A percentile compares a stretch with the other conserved stretches of the same genome.
These are phyloP conservation scores for Choristoneura rosaceana DNA, from an alignment of 2,888 invertebrate genomes.

Conservation along the genomic window DNA sequence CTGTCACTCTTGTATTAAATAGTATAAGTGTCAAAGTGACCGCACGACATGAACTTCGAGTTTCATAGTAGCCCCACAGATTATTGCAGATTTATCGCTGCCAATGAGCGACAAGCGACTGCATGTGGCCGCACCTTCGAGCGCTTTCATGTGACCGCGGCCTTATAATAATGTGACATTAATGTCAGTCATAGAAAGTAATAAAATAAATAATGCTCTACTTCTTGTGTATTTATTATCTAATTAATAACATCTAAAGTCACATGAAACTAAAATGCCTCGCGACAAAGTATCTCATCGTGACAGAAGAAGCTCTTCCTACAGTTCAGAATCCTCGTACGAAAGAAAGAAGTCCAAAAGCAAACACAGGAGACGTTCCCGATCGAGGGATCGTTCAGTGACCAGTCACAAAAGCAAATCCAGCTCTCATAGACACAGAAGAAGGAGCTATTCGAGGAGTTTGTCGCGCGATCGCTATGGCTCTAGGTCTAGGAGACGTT, in stretches of 20 bases:
- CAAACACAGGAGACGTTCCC: conserved; percentile 72
- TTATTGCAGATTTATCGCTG: no score
- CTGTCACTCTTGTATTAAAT: no score
- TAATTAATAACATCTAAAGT: neutral
- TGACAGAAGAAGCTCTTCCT: conserved; percentile 73
- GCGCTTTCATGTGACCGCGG: no score
- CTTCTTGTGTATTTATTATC: neutral
- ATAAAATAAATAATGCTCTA: neutral
- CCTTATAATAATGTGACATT: no score
- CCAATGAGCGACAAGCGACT: no score
- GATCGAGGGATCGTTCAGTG: conserved; percentile 73
- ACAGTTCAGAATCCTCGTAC: conserved; percentile 77
- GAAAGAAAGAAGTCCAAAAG: conserved; percentile 74
- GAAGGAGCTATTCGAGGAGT: conserved; percentile 75
- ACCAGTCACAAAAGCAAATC: conserved; percentile 70
- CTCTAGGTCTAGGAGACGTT: conserved; percentile 67
- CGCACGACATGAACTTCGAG: no score
- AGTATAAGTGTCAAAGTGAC: no score
- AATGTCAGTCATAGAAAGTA: no score
- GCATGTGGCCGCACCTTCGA: no score
- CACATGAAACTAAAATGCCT: conserved; percentile 63
- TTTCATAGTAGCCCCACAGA: no score
- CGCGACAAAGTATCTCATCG: conserved; percentile 77
- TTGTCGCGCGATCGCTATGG: conserved; percentile 75
- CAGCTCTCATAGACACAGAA: conserved; percentile 65